phyloP scores from a whole-genome alignment of 2,797 vertebrate species.

The Eospalax fontanierii region DNA sequence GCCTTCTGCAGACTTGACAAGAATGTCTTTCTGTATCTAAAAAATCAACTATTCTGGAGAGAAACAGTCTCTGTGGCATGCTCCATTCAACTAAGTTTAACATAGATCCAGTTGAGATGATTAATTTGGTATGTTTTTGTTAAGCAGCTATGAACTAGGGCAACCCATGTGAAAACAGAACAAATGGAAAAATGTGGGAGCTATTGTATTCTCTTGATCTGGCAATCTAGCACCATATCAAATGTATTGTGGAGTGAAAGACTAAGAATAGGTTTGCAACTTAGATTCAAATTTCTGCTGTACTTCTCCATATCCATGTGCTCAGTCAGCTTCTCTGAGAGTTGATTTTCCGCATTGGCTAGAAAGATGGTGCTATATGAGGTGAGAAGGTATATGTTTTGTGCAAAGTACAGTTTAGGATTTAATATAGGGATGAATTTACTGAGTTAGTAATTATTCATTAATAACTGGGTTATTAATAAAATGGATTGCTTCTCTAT shows the following conservation, averaged over 20 bases:
- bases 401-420: not conserved
- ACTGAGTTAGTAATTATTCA: not conserved
- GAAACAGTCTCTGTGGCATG: not conserved
- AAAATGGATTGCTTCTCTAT: not conserved
- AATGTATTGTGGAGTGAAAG: not conserved
- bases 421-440: not conserved
- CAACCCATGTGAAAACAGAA: constrained; percentile 1
- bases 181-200: constrained; percentile 42
- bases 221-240: not conserved
- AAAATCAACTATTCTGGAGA: not conserved
- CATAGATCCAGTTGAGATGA: not conserved
- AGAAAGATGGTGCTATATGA: not conserved
- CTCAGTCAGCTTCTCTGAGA: not conserved
- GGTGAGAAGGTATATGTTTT: not conserved
- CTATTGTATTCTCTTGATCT: constrained; percentile 12
- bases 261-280: not conserved
- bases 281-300: not conserved
- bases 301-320: not conserved
- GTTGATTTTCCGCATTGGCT: not conserved
- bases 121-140: constrained; percentile 21
- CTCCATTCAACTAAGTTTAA: not conserved
- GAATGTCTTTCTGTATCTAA: not conserved
- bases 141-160: constrained; percentile 48
- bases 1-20: constrained; percentile 30
- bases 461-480: too few species aligned